Evolutionary conservation across 2,888 invertebrate species (phyloP).

Genomic region (Ellobium chinense): DNA sequence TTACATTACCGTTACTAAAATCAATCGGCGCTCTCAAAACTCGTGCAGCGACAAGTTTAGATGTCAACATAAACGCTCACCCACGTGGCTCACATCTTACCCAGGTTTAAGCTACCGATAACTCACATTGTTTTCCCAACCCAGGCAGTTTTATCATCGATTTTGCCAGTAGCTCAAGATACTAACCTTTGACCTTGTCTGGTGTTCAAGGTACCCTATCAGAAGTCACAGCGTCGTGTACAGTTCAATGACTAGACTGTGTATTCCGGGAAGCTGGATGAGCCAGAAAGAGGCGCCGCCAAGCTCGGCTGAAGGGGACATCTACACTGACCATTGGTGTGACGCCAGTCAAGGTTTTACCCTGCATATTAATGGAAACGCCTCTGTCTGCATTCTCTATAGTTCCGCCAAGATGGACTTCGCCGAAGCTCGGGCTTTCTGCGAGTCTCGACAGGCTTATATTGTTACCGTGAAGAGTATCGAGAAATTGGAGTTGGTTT

Average conservation of each 20-base stretch:
- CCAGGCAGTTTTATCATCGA: too few species aligned
- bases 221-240: slow-evolving; percentile 4
- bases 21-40: too few species aligned
- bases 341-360: background rate
- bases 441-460: background rate
- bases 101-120: too few species aligned
- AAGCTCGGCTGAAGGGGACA: background rate
- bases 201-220: too few species aligned
- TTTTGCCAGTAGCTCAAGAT: too few species aligned
- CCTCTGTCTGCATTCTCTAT: background rate
- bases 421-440: background rate
- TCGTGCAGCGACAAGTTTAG: too few species aligned
- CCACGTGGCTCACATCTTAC: too few species aligned
- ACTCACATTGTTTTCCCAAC: too few species aligned
- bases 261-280: background rate
- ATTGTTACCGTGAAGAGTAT: background rate
- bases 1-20: too few species aligned
- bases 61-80: too few species aligned
- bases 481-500: background rate
- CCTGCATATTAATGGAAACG: background rate
- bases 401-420: background rate
- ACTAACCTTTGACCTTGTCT: too few species aligned
- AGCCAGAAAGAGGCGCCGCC: background rate
- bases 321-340: background rate
- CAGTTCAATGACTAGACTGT: background rate